Conservation (phyloP, 2,113 vertebrate species). For the Xenopus tropicalis region DNA sequence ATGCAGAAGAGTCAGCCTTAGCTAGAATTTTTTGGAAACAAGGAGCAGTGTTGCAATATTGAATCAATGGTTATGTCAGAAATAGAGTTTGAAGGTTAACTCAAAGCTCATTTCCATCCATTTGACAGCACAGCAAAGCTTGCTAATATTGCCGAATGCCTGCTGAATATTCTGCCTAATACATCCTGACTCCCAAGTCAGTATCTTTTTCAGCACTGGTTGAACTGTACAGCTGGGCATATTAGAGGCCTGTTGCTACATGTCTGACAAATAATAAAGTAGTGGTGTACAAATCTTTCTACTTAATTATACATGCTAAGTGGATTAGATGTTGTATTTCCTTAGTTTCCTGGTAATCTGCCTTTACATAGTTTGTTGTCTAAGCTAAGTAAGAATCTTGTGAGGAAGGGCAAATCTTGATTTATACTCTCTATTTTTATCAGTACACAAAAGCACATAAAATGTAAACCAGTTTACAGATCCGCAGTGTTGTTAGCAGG, state of each 20-base stretch:
- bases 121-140: conserved; percentile 12
- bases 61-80: background rate
- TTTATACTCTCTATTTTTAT: background rate
- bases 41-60: background rate
- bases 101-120: background rate
- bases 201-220: conserved; percentile 11
- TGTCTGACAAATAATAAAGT: conserved; percentile 39
- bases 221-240: conserved; percentile 18
- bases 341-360: conserved; percentile 38
- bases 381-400: conserved; percentile 1
- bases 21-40: no score
- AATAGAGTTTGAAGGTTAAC: background rate
- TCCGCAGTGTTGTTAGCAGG: no score
- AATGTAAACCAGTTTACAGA: no score
- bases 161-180: conserved; percentile 11
- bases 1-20: no score
- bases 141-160: conserved; percentile 17
- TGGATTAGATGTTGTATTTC: conserved; percentile 40
- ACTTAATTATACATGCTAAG: conserved; percentile 41
- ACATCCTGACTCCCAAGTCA: background rate
- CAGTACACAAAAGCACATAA: no score
- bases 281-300: conserved; percentile 40
- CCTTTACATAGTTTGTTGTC: conserved; percentile 24
- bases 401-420: background rate
- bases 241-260: conserved; percentile 32